A percentile compares a stretch with the other conserved stretches of the same genome.
phyloP scores from a whole-genome alignment of 37 sponge, comb jelly and placozoan genomes.

The Diacarnus erythraeanus region DNA sequence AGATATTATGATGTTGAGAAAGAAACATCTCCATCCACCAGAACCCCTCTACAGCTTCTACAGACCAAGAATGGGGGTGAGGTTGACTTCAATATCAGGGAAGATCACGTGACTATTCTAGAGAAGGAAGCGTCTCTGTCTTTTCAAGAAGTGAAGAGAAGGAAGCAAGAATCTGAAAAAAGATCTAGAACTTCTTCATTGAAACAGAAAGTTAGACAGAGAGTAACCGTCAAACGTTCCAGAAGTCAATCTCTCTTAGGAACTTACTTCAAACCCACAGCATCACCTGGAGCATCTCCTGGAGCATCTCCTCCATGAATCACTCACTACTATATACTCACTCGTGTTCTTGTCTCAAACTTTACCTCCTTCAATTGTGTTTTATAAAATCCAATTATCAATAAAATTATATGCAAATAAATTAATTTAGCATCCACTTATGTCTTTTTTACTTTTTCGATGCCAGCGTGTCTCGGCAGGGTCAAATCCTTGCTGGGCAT shows the following conservation, averaged over 20 bases:
- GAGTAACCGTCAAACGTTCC: not conserved
- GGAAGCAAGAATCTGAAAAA: not conserved
- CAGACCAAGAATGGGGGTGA: not conserved
- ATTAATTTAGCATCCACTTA: constrained; percentile 50
- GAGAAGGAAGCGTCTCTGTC: too few species aligned
- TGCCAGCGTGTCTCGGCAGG: constrained; percentile 89
- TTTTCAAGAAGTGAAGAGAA: not conserved
- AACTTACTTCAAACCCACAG: not conserved
- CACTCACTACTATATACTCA: too few species aligned
- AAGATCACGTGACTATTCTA: too few species aligned
- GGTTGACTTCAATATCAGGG: not conserved
- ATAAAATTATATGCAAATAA: not conserved
- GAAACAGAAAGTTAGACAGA: too few species aligned
- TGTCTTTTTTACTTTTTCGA: constrained; percentile 79
- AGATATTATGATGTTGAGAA: not conserved
- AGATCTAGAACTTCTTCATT: too few species aligned
- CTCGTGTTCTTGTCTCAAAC: too few species aligned
- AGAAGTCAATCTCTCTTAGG: not conserved
- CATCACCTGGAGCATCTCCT: too few species aligned
- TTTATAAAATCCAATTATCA: not conserved
- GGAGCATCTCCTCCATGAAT: too few species aligned
- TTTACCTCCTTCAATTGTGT: too few species aligned
- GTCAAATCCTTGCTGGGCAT: constrained; percentile 85
- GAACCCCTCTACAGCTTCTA: not conserved
- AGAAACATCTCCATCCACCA: not conserved